Evolutionary conservation across 2,113 vertebrate species (phyloP), one percentile per base, ranked within the genome.

Genomic region (Prietella phreatophila): DNA sequence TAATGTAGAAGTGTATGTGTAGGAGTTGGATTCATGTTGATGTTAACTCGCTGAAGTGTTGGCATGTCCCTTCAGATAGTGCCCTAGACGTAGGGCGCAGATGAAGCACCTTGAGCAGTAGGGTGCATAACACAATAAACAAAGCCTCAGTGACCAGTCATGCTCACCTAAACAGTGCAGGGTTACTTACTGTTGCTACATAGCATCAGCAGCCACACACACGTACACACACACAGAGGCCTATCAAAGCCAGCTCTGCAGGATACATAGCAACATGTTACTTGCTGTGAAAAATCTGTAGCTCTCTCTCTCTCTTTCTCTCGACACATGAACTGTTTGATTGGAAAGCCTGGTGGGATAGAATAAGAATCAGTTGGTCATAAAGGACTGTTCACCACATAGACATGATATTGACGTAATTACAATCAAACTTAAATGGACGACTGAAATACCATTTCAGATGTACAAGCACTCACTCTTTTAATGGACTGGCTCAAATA

Each of bases 101-200:
- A 79, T 39, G 61, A 69, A 17, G 61, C 76, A 55, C 61, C n/a
- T 33, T 25, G 60, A 86, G 75, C 85, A 81, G 85, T 27, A 30
- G 42, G 76, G 85, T 86, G 85, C 55, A 65, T 80, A 86, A 86
- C 76, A 36, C 78, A 86, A 63, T 86, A 80, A 86, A 86, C 85
- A 65, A 53, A 69, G 56, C 84, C 75, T 56, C 71, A 42, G 71
- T 85, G 84, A 63, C 84, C 42, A 61, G 36, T 20, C 84, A 39
- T 33, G 73, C 36, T 61, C 39, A 50, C 80, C 56, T 78, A 65
- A 56, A 50, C 61, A 39, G 76, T 67, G 27, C 61, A 69, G 61
- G 85, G 85, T 69, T 63, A 69, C 76, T 42, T 69, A 30, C 63
- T 83, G 61, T 65, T 82, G 79, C 67, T 55, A 82, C 22, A 87